Base-by-base conservation (phyloP, 1,140 invertebrate species). In the Lordiphosa clarofinis region DNA sequence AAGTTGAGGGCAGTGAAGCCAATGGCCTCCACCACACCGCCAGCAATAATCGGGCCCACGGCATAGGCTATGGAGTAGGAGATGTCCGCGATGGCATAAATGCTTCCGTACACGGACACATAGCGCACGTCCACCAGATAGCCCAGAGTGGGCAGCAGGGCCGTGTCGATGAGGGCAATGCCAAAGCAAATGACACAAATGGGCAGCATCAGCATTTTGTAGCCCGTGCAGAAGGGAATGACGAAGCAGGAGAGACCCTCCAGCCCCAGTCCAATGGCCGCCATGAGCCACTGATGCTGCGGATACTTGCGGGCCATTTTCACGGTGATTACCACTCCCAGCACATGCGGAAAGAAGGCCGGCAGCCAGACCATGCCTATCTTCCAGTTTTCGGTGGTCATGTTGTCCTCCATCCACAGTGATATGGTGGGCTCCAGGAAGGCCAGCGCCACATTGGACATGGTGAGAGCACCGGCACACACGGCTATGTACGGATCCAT, bases 321-420 rank as follows among this genome's bases (percentile, higher is more conserved):
- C 0, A 99, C 98, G 0, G 99, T 99, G 0, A 99, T 92, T 6
- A 98, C 92, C 0, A 99, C 98, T 12, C 99, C 99, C 28, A 98
- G 90, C 0, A 99, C 97, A 86, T 99, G 99, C 0, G 99, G 99
- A 73, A 99, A 96, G 91, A 99, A 99, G 0, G 98, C 97, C 0
- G 99, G 99, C 36, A 99, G 90, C 99, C 99, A 99, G 43, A 99
- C 97, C 94, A 99, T 97, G 8, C 99, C 99, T 70, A 99, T 97
- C 88, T 99, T 97, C 97, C 97, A 99, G 87, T 99, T 97, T 40
- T 98, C 96, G 48, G 95, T 96, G 1, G 96, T 96, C 88, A 99
- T 94, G 60, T 91, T 96, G 66, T 98, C 96, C 90, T 98, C 96
- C 97, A 99, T 99, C 99, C 98, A 99, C 0, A 98, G 91, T 0